Conservation (phyloP, 2,888 invertebrate species). For the Sphaerophoria taeniata region DNA sequence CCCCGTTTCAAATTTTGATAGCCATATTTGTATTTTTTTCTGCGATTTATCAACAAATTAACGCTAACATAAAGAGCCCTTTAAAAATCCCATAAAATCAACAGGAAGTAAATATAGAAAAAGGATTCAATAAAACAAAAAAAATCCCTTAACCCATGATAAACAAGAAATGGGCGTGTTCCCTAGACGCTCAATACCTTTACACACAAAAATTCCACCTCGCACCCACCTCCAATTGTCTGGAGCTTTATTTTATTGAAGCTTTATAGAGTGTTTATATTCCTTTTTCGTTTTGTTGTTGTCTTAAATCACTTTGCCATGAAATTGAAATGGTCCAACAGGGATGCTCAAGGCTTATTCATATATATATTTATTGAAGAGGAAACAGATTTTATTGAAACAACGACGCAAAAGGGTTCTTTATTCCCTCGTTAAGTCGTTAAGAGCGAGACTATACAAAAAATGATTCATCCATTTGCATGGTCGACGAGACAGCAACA, state of each 20-base stretch:
- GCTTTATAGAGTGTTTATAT: conserved; percentile 23
- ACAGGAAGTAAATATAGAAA: too few relatives aligned
- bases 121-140: background rate
- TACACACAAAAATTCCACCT: background rate
- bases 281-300: background rate
- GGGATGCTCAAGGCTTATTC: background rate
- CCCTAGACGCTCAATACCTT: conserved; percentile 10
- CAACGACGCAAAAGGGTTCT: background rate
- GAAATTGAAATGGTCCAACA: conserved; percentile 11
- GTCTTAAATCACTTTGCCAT: background rate
- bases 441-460: background rate
- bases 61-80: too few relatives aligned
- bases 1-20: too few relatives aligned
- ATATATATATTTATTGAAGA: background rate
- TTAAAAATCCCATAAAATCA: too few relatives aligned
- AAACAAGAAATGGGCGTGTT: conserved; percentile 22
- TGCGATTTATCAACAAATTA: too few relatives aligned
- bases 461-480: conserved; percentile 1
- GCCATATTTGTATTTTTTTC: too few relatives aligned
- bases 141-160: background rate
- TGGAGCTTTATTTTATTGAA: conserved; percentile 9
- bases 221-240: background rate
- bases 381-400: background rate
- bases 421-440: background rate
- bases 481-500: too few relatives aligned